These are phyloP conservation scores for Gymnosoma rotundatum DNA, from an alignment of 2,888 invertebrate species.

Conservation along the genomic window DNA sequence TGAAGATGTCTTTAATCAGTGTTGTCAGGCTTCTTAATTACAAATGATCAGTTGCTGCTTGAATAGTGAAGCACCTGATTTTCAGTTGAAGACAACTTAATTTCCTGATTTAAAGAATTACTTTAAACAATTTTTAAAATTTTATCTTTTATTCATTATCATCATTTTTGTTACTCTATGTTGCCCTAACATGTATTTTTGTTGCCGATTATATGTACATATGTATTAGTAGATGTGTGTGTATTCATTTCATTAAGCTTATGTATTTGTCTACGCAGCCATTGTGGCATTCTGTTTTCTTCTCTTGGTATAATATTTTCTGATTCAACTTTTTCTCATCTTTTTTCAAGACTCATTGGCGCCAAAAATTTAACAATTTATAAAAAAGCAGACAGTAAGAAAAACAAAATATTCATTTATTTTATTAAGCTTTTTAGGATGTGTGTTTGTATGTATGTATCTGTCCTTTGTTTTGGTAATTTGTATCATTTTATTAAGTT, in stretches of 20 bases:
- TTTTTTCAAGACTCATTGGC: constrained; percentile 60
- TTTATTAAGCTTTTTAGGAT: not conserved
- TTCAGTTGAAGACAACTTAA: no score
- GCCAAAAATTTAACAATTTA: constrained; percentile 28
- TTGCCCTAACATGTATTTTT: no score
- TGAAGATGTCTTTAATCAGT: no score
- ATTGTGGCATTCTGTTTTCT: constrained; percentile 48
- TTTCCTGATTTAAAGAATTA: no score
- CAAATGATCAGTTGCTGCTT: no score
- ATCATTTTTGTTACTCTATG: no score
- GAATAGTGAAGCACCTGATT: no score
- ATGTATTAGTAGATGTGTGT: not conserved
- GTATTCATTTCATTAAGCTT: constrained; percentile 20
- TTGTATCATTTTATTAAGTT: constrained; percentile 37
- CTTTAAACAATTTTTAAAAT: no score
- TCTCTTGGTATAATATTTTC: not conserved
- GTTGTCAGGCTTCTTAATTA: no score
- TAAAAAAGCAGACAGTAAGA: constrained; percentile 9
- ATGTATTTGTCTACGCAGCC: constrained; percentile 59
- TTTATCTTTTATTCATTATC: no score
- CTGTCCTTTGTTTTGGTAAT: constrained; percentile 31
- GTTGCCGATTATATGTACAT: not conserved
- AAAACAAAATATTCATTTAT: not conserved
- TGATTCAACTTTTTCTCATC: constrained; percentile 12
- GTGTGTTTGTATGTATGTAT: not conserved